phyloP scores from a whole-genome alignment of 64 coral and sea anemone species.

The Stichodactyla mertensii region DNA sequence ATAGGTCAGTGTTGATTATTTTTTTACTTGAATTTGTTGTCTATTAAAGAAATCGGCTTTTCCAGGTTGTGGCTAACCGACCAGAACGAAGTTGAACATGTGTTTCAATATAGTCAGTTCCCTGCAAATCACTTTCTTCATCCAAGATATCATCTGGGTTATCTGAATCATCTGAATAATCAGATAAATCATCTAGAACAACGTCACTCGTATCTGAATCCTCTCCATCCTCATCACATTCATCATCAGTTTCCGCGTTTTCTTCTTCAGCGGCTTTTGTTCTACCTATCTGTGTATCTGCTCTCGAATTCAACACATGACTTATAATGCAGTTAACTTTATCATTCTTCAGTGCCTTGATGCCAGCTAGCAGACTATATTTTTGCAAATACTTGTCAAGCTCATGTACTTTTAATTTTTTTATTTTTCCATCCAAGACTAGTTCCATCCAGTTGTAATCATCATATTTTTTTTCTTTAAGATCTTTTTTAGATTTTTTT shows the following conservation, averaged over 20 bases:
- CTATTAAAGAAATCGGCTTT: too few species aligned
- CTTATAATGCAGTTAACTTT: conserved; percentile 27
- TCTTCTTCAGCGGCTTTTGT: conserved; percentile 17
- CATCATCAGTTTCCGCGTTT: not conserved
- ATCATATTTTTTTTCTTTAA: too few species aligned
- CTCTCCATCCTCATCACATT: conserved; percentile 7
- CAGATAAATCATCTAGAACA: too few species aligned
- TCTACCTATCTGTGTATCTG: not conserved
- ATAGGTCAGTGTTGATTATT: too few species aligned
- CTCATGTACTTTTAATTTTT: conserved; percentile 24
- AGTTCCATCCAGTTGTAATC: too few species aligned
- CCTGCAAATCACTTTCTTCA: too few species aligned
- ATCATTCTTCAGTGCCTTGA: conserved; percentile 20
- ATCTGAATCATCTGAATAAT: too few species aligned
- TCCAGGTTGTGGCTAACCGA: too few species aligned
- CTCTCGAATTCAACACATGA: conserved; percentile 11
- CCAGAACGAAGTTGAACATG: too few species aligned
- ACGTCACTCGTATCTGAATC: not conserved
- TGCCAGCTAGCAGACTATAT: conserved; percentile 19
- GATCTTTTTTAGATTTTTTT: not conserved
- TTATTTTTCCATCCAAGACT: conserved; percentile 3
- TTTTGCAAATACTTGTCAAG: conserved; percentile 27
- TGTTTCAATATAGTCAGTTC: too few species aligned
- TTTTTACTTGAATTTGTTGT: too few species aligned
- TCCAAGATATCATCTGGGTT: too few species aligned